Conservation (phyloP, 2,113 vertebrate genomes). For the Atrichornis clamosus region DNA sequence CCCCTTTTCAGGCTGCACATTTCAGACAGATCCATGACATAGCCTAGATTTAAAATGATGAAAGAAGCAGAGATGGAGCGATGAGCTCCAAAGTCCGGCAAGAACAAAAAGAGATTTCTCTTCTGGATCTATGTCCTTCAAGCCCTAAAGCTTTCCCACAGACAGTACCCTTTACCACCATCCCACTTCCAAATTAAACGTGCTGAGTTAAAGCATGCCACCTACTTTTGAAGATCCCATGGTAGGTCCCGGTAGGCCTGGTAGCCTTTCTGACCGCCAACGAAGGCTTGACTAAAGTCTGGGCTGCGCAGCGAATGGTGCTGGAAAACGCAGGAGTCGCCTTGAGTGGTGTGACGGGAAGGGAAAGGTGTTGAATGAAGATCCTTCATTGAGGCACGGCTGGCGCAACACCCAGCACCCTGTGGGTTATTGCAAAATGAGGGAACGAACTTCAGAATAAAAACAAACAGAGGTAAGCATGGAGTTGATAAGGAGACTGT, state of each 20-base stretch:
- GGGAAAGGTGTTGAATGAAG: constrained; percentile 57
- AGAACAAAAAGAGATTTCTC: not conserved
- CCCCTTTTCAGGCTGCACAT: not conserved
- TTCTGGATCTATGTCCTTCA: not conserved
- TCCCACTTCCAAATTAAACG: not conserved
- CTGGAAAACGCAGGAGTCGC: constrained; percentile 29
- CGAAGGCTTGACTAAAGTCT: constrained; percentile 42
- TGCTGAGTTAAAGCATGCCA: not conserved
- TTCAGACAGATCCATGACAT: not conserved
- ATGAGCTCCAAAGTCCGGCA: not conserved
- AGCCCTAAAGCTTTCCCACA: not conserved
- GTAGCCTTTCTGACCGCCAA: constrained; percentile 43
- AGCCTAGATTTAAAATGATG: not conserved
- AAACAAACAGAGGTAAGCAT: constrained; percentile 60
- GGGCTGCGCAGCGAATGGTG: constrained; percentile 5
- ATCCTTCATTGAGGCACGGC: constrained; percentile 55
- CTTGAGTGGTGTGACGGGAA: constrained; percentile 26
- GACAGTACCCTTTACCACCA: not conserved
- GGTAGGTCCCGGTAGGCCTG: constrained; percentile 44
- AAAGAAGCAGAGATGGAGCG: not conserved
- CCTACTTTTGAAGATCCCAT: constrained; percentile 68
- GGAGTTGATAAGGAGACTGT: constrained; percentile 46
- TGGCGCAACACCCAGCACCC: constrained; percentile 48
- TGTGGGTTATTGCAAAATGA: constrained; percentile 56
- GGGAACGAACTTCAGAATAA: constrained; percentile 49